Evolutionary conservation across 2,797 vertebrate genomes (phyloP).

Genomic region (Hippocampus kuda): DNA sequence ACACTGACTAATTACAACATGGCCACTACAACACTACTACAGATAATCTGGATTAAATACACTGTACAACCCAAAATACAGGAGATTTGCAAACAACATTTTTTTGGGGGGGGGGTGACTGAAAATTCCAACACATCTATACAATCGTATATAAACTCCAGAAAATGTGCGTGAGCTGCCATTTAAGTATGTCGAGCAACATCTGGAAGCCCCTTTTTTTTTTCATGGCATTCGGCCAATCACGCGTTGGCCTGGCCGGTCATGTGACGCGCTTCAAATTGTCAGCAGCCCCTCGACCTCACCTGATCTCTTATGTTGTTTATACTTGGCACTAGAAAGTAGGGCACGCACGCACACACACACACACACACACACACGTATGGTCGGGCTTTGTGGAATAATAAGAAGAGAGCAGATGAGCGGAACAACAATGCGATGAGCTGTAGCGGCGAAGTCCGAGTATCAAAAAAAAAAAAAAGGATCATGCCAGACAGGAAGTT

Average conservation of each 20-base stretch:
- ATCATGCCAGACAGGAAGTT: background rate
- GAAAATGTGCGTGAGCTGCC: background rate
- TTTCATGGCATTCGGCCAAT: conserved; percentile 31
- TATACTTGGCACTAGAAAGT: conserved; percentile 34
- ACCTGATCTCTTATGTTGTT: conserved; percentile 49
- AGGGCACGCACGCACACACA: conserved; percentile 35
- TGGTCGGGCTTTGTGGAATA: conserved; percentile 26
- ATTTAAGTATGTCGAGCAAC: conserved; percentile 27
- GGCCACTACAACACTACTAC: conserved; percentile 32
- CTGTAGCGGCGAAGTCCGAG: background rate
- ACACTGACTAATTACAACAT: conserved; percentile 33
- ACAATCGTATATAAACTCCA: no score
- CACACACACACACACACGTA: conserved; percentile 14
- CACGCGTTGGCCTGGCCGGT: conserved; percentile 19
- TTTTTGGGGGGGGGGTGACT: background rate
- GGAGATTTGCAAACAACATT: background rate
- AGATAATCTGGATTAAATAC: conserved; percentile 45
- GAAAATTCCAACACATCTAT: background rate
- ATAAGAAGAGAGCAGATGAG: conserved; percentile 16
- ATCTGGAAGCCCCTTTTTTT: conserved; percentile 38
- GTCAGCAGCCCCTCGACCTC: conserved; percentile 38
- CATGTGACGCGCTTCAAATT: conserved; percentile 51
- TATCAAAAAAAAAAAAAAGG: background rate
- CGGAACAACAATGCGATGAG: conserved; percentile 7
- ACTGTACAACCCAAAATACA: background rate